phyloP scores from a whole-genome alignment of 2,113 vertebrate genomes.

The Todiramphus saurophagus region DNA sequence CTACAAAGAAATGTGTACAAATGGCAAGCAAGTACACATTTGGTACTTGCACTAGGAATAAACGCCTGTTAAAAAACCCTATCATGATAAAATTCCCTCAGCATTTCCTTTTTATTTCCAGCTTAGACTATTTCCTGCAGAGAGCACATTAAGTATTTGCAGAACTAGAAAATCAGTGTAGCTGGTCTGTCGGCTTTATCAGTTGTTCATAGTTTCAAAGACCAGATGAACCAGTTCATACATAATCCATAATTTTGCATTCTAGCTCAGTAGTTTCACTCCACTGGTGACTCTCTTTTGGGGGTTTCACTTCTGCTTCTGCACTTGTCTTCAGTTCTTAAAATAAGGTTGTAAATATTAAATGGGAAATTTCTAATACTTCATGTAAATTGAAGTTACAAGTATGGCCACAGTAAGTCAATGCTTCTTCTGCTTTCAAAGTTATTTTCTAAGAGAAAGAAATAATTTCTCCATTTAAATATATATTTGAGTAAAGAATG shows the following conservation, averaged over 20 bases:
- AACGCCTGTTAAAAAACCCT: background rate
- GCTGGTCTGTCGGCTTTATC: background rate
- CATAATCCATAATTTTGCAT: background rate
- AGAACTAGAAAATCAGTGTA: background rate
- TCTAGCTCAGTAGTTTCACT: background rate
- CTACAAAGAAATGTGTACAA: background rate
- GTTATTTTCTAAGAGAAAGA: background rate
- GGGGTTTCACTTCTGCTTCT: background rate
- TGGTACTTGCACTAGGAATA: background rate
- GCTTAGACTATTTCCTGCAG: background rate
- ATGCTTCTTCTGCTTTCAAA: background rate
- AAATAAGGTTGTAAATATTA: background rate
- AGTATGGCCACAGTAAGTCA: background rate
- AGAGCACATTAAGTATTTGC: background rate
- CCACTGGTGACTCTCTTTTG: background rate
- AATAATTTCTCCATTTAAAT: background rate
- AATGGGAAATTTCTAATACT: background rate
- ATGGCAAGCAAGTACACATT: background rate
- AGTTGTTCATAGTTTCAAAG: background rate
- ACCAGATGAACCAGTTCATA: background rate
- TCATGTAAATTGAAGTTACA: background rate
- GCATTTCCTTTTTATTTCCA: background rate
- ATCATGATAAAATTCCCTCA: background rate
- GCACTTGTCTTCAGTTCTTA: background rate
- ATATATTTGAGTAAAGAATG: background rate